Base-by-base conservation (phyloP, 2,888 invertebrate genomes). In the Tubulanus polymorphus region DNA sequence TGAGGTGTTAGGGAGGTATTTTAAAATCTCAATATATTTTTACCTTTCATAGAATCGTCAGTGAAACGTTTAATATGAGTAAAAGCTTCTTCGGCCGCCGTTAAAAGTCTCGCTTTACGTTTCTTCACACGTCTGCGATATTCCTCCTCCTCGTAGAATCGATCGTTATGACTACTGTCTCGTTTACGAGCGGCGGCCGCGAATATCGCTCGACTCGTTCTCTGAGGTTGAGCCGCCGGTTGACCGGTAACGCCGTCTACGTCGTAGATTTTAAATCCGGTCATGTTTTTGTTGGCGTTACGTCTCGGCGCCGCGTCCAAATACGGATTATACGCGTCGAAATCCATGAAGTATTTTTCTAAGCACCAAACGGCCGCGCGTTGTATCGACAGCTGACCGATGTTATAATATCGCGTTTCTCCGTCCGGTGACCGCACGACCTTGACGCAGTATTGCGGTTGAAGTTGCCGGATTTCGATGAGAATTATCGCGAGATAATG, bases 51-150 rank as follows among this genome's bases (percentile, higher is more conserved):
- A n/a, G n/a, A n/a, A n/a, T n/a, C n/a, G n/a, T n/a, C n/a, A n/a
- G n/a, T n/a, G n/a, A n/a, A n/a, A n/a, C 95, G 84, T 70, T 92
- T 89, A 63, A 99, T 93, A 74, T 97, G 96, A 12, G 95, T 93
- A 79, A 99, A 99, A 1, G 97, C 95, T 74, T 99, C 97, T 79
- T 99, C 97, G 0, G 95, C 90, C 0, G 96, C 93, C 1, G 91
- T 89, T 54, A 95, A 86, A 37, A 99, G 83, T 23, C 97, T 83
- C 2, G 96, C 94, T 56, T 88, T 84, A 0, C 96, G 83, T 79
- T 96, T 96, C 71, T 91, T 86, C 55, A 96, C 93, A 55, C 95
- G 84, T 3, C 94, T 82, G 74, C 94, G 94, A 69, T 94, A 93
- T 80, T 99, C 97, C 72, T 94, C 91, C 80, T 99, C 97, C 79